Evolutionary conservation across 1,140 invertebrate species (phyloP).

Genomic region (Drosophila ironensis): DNA sequence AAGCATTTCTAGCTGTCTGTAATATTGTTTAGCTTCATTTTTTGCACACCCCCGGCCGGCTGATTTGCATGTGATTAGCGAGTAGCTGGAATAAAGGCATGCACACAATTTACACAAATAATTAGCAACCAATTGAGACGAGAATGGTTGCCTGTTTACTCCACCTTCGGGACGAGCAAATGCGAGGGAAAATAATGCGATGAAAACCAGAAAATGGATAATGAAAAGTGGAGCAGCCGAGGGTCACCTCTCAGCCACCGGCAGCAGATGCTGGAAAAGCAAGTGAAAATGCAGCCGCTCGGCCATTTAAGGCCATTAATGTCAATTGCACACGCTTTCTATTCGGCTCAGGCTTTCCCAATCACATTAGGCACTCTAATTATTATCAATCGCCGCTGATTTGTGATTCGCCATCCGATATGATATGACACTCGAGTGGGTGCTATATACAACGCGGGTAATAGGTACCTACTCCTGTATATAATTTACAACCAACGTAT

Average conservation of each 20-base stretch:
- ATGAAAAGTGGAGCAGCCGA: conserved; percentile 1
- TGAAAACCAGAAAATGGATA: background rate
- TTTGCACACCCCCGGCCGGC: background rate
- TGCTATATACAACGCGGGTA: no score
- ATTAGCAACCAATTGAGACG: conserved; percentile 49
- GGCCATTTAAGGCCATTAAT: conserved; percentile 43
- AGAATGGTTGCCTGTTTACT: conserved; percentile 21
- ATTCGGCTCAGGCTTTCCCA: conserved; percentile 18
- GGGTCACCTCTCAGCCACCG: no score
- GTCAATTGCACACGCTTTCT: conserved; percentile 47
- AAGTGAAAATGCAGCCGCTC: conserved; percentile 13
- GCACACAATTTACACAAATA: conserved; percentile 22
- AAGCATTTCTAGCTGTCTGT: no score
- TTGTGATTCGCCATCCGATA: conserved; percentile 7
- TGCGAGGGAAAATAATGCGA: background rate
- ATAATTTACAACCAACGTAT: no score
- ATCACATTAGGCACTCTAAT: conserved; percentile 36
- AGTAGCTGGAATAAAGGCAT: conserved; percentile 17
- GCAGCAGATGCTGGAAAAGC: background rate
- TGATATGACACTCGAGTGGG: conserved; percentile 9
- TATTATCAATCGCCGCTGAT: conserved; percentile 30
- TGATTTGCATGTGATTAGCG: conserved; percentile 47
- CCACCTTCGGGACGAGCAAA: no score
- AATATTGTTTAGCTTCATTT: no score
- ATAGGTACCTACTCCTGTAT: no score